These are phyloP conservation scores for Atta cephalotes DNA, from an alignment of 1,140 invertebrate species.

Conservation along the genomic window DNA sequence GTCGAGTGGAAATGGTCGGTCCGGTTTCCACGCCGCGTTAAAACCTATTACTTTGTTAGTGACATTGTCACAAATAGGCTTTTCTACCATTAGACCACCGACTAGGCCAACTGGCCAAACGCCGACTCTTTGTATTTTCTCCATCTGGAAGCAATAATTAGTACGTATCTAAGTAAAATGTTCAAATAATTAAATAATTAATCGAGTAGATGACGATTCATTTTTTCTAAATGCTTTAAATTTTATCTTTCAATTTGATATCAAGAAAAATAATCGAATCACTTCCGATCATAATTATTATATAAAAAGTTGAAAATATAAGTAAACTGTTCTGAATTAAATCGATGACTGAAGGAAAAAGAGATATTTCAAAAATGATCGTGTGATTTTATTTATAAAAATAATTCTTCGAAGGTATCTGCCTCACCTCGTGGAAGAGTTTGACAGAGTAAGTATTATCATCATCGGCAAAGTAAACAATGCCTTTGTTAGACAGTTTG, in stretches of 20 bases:
- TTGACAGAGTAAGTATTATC: conserved; percentile 98
- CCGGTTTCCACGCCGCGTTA: conserved; percentile 94
- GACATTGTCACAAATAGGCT: conserved; percentile 89
- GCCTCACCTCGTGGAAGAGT: conserved; percentile 94
- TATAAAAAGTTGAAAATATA: not conserved
- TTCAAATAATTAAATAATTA: not conserved
- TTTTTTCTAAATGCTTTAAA: not conserved
- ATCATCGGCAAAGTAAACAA: conserved; percentile 99
- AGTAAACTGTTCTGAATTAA: not conserved
- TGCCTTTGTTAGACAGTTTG: conserved; percentile 87
- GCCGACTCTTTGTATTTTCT: conserved; percentile 94
- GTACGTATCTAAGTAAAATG: not conserved
- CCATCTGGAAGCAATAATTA: conserved; percentile 88
- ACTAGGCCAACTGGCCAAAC: conserved; percentile 99
- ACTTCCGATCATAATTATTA: not conserved
- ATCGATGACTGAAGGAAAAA: not conserved
- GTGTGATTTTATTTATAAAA: not conserved
- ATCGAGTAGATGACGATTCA: too few species aligned
- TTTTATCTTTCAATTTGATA: not conserved
- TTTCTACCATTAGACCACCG: conserved; percentile 95
- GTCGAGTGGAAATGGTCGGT: conserved; percentile 97
- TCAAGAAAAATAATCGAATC: not conserved
- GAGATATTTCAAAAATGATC: not conserved
- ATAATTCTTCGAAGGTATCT: too few species aligned
- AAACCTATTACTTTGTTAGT: conserved; percentile 93